phyloP scores from a whole-genome alignment of 1,140 invertebrate genomes.

The Bombus waltoni region DNA sequence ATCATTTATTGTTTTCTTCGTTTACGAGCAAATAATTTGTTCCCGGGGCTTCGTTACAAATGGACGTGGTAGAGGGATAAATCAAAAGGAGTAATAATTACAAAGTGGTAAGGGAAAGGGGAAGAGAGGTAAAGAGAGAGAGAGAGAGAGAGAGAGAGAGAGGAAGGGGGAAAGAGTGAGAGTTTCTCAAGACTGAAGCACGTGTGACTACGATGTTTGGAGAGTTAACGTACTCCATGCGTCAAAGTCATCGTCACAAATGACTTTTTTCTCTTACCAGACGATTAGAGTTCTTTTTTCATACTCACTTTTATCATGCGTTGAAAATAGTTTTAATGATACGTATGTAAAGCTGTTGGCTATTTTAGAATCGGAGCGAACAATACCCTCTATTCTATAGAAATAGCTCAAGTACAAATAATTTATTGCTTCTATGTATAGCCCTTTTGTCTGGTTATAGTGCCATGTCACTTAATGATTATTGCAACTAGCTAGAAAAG shows the following conservation, averaged over 20 bases:
- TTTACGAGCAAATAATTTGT: slow-evolving; percentile 38
- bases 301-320: background rate
- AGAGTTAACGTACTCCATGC: slow-evolving; percentile 6
- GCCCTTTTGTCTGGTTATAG: background rate
- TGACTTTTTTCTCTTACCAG: background rate
- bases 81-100: slow-evolving; percentile 21
- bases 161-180: background rate
- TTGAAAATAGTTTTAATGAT: background rate
- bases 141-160: background rate
- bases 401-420: background rate
- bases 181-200: too few relatives aligned
- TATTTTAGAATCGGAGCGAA: background rate
- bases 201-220: slow-evolving; percentile 6
- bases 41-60: slow-evolving; percentile 24
- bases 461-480: background rate
- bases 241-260: slow-evolving; percentile 19
- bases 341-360: background rate
- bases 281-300: background rate
- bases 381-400: background rate
- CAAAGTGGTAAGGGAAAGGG: background rate
- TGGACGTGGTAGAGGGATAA: slow-evolving; percentile 5
- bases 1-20: slow-evolving; percentile 29
- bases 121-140: background rate
- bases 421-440: background rate
- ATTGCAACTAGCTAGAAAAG: background rate